phyloP scores from a whole-genome alignment of 2,113 vertebrate genomes.

The Myiagra hebetior region DNA sequence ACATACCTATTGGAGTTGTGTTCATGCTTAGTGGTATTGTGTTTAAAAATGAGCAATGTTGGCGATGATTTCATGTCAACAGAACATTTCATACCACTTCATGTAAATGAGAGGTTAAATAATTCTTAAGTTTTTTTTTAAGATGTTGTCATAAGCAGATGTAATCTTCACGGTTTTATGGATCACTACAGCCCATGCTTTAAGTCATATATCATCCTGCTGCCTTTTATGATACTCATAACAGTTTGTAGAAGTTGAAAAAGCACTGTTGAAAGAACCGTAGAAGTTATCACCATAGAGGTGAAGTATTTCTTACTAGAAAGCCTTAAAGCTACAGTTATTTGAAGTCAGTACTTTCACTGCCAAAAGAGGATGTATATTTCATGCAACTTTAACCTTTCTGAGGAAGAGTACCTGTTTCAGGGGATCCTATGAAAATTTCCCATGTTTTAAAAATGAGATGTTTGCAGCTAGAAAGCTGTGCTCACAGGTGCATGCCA shows the following conservation, averaged over 20 bases:
- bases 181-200: background rate
- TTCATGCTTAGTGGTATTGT: background rate
- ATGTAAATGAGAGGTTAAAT: background rate
- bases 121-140: background rate
- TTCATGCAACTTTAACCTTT: background rate
- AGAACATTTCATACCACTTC: background rate
- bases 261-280: background rate
- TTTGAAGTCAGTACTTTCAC: background rate
- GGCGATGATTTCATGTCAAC: background rate
- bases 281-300: background rate
- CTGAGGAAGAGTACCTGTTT: background rate
- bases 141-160: background rate
- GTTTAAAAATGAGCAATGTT: background rate
- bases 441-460: background rate
- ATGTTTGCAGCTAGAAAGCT: background rate
- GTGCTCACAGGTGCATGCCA: background rate
- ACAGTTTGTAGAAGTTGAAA: background rate
- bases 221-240: background rate
- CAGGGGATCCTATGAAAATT: background rate
- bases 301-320: background rate
- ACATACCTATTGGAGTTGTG: background rate
- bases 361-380: background rate
- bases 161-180: background rate
- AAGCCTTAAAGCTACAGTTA: background rate
- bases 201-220: background rate